Percentiles rank a stretch among this genome's conserved stretches.
Conservation (phyloP, 2,888 invertebrate species). For the Heteropelma amictum region DNA sequence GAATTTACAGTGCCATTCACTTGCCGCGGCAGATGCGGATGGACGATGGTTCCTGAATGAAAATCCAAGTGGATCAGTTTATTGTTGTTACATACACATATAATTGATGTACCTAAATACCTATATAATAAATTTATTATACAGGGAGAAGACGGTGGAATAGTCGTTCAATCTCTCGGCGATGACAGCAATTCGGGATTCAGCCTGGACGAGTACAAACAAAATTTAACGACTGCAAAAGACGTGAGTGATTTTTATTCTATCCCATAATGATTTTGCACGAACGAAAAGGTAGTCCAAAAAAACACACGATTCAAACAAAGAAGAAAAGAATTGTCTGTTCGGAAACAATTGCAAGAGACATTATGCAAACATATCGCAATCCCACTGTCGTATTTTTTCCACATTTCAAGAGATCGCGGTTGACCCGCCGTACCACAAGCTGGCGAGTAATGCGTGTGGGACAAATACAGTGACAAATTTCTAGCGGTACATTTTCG, state of each 20-base stretch:
- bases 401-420: no score
- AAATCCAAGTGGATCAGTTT: slow-evolving; percentile 8
- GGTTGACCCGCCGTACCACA: no score
- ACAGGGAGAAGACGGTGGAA: slow-evolving; percentile 69
- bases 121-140: slow-evolving; percentile 42
- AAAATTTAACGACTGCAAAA: slow-evolving; percentile 69
- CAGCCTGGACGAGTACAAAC: slow-evolving; percentile 74
- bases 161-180: slow-evolving; percentile 71
- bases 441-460: no score
- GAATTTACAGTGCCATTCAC: no score
- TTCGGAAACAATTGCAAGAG: no score
- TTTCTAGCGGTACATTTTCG: not conserved
- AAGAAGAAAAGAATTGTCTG: not conserved
- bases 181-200: slow-evolving; percentile 75
- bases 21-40: no score
- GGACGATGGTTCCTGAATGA: slow-evolving; percentile 40
- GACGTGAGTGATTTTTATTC: slow-evolving; percentile 69
- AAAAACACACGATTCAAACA: not conserved
- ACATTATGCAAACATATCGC: slow-evolving; percentile 16
- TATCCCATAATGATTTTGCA: no score
- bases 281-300: not conserved
- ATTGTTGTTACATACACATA: slow-evolving; percentile 8
- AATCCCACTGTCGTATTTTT: slow-evolving; percentile 4
- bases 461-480: not conserved
- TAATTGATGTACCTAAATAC: no score